A percentile compares a stretch with the other conserved stretches of the same genome.
Evolutionary conservation across 2,888 invertebrate species (phyloP).

Genomic region (Sialis lutaria): DNA sequence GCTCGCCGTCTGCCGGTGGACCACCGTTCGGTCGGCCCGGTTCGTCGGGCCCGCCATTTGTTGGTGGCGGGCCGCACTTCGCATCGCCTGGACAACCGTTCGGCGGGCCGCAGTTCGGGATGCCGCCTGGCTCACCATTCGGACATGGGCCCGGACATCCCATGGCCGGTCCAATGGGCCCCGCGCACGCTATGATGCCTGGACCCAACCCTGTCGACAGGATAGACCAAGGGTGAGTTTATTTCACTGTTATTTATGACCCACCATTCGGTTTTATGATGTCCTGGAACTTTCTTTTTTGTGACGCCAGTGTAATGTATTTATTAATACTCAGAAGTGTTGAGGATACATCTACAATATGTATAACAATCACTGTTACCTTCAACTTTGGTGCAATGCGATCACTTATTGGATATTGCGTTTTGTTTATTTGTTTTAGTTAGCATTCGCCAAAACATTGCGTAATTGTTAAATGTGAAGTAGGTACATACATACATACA

Average conservation of each 20-base stretch:
- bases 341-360: no score
- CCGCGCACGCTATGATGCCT: conserved; percentile 38
- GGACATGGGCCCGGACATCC: conserved; percentile 45
- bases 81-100: conserved; percentile 41
- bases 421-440: no score
- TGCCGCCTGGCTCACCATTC: conserved; percentile 53
- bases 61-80: conserved; percentile 49
- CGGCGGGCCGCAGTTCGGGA: conserved; percentile 46
- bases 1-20: conserved; percentile 45
- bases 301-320: no score
- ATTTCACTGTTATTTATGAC: background rate
- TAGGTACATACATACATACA: no score
- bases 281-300: no score
- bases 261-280: no score
- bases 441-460: no score
- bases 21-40: conserved; percentile 51
- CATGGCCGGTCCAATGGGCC: conserved; percentile 43
- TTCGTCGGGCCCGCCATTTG: conserved; percentile 41
- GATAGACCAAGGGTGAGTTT: conserved; percentile 56
- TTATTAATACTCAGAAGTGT: no score
- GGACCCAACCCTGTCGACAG: conserved; percentile 69
- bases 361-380: no score
- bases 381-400: no score
- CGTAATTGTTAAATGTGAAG: no score
- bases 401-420: no score